Evolutionary conservation across 2,797 vertebrate genomes (phyloP), one percentile per base, ranked within the genome.

Genomic region (Poeciliopsis gracilis): DNA sequence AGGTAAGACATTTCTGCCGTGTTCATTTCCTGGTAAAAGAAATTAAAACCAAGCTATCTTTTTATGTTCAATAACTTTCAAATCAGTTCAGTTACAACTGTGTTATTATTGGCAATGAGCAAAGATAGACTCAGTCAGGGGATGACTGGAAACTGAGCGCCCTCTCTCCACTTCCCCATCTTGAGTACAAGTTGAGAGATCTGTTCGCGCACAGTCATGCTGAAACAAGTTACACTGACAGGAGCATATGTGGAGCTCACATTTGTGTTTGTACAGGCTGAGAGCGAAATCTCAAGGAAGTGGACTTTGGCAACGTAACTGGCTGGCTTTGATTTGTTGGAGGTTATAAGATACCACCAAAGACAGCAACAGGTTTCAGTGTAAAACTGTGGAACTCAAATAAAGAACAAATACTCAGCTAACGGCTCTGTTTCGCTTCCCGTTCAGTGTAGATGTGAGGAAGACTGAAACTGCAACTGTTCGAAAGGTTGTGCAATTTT

Each of bases 351-450:
- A 30, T 33, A 73, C 59, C 3, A n/a, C 61, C 43, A 70, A 33
- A 77, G 51, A 69, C 47, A n/a, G 43, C 0, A 15, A 77, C 57
- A 63, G 45, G 69, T 73, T 18, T 80, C 18, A n/a, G 7, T 49
- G 69, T 20, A 76, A 55, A 10, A 20, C 2, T 33, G 51, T 28
- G 13, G 0, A 11, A 16, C 51, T 38, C 51, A 69, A 57, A 18
- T 23, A 12, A 36, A 67, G n/a, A 23, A 30, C 45, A 30, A 30
- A 20, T 30, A 45, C 55, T 46, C 49, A 75, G 67, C 80, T 81
- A 89, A 93, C 92, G 78, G 92, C 85, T 78, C 59, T 82, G 90
- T 96, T 95, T 96, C 94, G 82, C 91, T 96, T 96, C 95, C 95
- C 91, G 78, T 91, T 88, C 82, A 74, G 85, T 73, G 51, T 81